Percentiles rank a stretch among this genome's conserved stretches.
Evolutionary conservation across 2,113 vertebrate genomes (phyloP).

Genomic region (Nothobranchius furzeri): DNA sequence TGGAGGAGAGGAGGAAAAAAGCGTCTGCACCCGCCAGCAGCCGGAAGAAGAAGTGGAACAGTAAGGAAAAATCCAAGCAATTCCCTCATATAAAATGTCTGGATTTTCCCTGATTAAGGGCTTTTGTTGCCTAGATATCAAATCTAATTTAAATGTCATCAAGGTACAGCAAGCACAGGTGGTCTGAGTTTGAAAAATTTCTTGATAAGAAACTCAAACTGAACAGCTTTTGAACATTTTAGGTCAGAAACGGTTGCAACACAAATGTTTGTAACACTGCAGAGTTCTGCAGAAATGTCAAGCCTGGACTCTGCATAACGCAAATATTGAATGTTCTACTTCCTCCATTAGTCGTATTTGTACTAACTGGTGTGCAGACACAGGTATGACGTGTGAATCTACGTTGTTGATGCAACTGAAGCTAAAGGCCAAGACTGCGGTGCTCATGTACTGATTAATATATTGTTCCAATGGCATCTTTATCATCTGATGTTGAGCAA

Average conservation of each 20-base stretch:
- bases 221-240: not conserved
- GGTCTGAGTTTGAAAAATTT: too few species aligned
- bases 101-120: too few species aligned
- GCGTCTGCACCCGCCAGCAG: too few species aligned
- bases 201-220: not conserved
- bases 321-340: conserved; percentile 66
- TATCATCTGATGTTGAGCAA: conserved; percentile 4
- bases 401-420: conserved; percentile 13
- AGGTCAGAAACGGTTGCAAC: not conserved
- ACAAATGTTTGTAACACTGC: not conserved
- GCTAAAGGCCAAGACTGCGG: conserved; percentile 26
- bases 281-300: not conserved
- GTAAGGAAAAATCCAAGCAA: too few species aligned
- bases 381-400: conserved; percentile 12
- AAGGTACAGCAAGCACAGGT: too few species aligned
- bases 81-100: too few species aligned
- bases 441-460: conserved; percentile 40
- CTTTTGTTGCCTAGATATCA: too few species aligned
- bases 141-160: too few species aligned
- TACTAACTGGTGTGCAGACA: not conserved
- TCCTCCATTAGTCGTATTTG: conserved; percentile 4
- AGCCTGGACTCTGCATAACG: conserved; percentile 8
- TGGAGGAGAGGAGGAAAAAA: too few species aligned
- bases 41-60: too few species aligned
- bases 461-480: not conserved